Conservation (phyloP, 2,888 invertebrate species). For the Crepidodera aurea region DNA sequence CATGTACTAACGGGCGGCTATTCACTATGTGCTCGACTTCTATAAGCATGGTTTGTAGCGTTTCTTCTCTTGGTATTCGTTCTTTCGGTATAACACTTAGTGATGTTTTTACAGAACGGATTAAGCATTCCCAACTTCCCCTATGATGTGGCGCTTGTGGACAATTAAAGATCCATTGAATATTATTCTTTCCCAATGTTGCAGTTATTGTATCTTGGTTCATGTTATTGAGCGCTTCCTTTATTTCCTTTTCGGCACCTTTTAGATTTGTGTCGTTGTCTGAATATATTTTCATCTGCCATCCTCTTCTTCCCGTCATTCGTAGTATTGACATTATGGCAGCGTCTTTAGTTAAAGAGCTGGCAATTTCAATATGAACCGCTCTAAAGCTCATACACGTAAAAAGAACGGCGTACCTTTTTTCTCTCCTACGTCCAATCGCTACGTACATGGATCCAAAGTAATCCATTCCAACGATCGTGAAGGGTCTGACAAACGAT, state of each 20-base stretch:
- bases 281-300: slow-evolving; percentile 3
- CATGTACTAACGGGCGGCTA: slow-evolving; percentile 10
- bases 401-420: slow-evolving; percentile 28
- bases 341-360: slow-evolving; percentile 9
- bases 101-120: slow-evolving; percentile 2
- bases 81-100: background rate
- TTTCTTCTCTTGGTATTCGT: background rate
- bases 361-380: slow-evolving; percentile 13
- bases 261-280: slow-evolving; percentile 20
- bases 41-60: background rate
- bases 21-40: slow-evolving; percentile 9
- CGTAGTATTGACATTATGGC: slow-evolving; percentile 20
- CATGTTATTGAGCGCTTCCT: background rate
- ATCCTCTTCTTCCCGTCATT: slow-evolving; percentile 14
- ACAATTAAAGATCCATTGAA: background rate
- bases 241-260: background rate
- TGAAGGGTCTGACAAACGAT: slow-evolving; percentile 18
- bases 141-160: background rate
- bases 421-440: slow-evolving; percentile 22
- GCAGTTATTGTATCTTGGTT: background rate
- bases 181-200: background rate
- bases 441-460: slow-evolving; percentile 27
- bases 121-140: slow-evolving; percentile 4
- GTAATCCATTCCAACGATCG: slow-evolving; percentile 17
- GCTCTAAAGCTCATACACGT: slow-evolving; percentile 18